A percentile compares a stretch with the other conserved stretches of the same genome.
phyloP scores from a whole-genome alignment of 2,797 vertebrate species.

The Etheostoma nigrum region DNA sequence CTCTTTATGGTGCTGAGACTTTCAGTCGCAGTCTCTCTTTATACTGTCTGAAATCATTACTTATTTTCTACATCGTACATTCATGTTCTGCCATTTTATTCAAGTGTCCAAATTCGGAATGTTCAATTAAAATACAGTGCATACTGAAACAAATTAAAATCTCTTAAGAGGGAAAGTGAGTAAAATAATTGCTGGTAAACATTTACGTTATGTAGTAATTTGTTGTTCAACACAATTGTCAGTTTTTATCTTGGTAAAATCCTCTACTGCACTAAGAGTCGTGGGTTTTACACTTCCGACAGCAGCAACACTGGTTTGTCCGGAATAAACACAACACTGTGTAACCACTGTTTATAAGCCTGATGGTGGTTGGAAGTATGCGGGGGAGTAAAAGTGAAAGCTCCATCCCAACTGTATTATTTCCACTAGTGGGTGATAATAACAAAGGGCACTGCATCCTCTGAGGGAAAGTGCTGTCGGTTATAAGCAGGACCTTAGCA shows the following conservation, averaged over 20 bases:
- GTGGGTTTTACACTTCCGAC: constrained; percentile 4
- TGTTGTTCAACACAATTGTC: neutral
- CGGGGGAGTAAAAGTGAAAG: constrained; percentile 29
- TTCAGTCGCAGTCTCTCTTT: neutral
- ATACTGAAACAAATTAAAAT: too few species aligned
- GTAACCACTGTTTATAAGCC: constrained; percentile 23
- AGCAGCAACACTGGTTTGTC: constrained; percentile 21
- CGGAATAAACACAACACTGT: constrained; percentile 23
- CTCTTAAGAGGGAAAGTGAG: neutral
- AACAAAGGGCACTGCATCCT: constrained; percentile 29
- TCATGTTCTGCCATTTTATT: neutral
- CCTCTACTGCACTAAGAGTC: neutral
- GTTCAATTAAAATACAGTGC: too few species aligned
- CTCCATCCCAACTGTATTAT: constrained; percentile 28
- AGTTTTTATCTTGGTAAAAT: neutral
- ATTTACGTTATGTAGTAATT: neutral
- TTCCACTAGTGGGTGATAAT: constrained; percentile 38
- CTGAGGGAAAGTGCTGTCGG: neutral
- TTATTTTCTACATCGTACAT: neutral
- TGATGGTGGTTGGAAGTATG: constrained; percentile 25
- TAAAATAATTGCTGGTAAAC: neutral
- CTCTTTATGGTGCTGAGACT: constrained; percentile 1
- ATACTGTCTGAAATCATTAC: neutral
- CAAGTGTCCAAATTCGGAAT: neutral
- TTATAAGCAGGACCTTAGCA: neutral